A percentile compares a stretch with the other conserved stretches of the same genome.
Evolutionary conservation across 1,140 invertebrate species (phyloP).

Genomic region (Pseudomyrmex cubaensis): DNA sequence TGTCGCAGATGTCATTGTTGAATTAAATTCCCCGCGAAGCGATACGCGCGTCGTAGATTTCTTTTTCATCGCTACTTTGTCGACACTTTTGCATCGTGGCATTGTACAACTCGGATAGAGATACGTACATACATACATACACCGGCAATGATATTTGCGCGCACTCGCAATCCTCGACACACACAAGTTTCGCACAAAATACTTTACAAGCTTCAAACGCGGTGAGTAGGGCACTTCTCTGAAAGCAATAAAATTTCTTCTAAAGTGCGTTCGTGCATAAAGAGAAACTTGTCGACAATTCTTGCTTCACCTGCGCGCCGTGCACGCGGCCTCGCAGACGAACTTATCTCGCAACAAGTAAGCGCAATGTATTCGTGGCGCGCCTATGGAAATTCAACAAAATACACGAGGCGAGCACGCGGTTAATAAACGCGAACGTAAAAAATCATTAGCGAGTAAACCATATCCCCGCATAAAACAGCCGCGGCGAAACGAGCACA

Average conservation of each 20-base stretch:
- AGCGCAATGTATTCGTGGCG: conserved; percentile 19
- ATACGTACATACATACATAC: not conserved
- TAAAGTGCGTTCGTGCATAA: conserved; percentile 36
- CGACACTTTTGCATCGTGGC: not conserved
- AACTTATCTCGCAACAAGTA: conserved; percentile 36
- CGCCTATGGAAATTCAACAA: conserved; percentile 21
- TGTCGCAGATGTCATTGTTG: not conserved
- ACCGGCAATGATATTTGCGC: conserved; percentile 27
- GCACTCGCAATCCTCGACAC: conserved; percentile 13
- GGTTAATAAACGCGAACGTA: conserved; percentile 44
- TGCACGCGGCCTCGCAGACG: not conserved
- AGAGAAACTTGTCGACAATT: conserved; percentile 44
- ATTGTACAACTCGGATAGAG: not conserved
- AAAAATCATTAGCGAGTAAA: conserved; percentile 51
- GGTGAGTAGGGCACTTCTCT: conserved; percentile 10
- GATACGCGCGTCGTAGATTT: too few species aligned
- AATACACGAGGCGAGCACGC: conserved; percentile 25
- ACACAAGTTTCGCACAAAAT: conserved; percentile 36
- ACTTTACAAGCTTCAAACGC: conserved; percentile 12
- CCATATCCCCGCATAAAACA: not conserved
- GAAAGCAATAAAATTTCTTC: conserved; percentile 59
- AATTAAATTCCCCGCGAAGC: not conserved
- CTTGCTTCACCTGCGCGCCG: conserved; percentile 1
- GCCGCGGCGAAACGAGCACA: conserved; percentile 8
- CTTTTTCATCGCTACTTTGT: not conserved